Base-by-base conservation (phyloP, 2,113 vertebrate genomes). In the Zapus hudsonius region DNA sequence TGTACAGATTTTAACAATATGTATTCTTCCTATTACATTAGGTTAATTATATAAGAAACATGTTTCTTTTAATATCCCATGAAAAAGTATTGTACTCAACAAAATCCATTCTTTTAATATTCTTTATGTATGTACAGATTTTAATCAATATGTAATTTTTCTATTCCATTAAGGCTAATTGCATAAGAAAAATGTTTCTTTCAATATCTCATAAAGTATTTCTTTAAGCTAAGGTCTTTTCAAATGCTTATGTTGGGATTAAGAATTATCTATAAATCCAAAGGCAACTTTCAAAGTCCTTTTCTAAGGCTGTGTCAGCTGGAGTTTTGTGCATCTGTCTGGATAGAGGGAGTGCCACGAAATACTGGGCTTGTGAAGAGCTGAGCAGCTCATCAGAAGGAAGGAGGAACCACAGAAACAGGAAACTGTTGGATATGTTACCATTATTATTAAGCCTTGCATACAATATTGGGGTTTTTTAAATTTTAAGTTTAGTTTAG, bases 101-200 rank as follows among this genome's bases (percentile, higher is more conserved):
- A n/a, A n/a, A n/a, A n/a, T n/a, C n/a, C n/a, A n/a, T n/a, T n/a
- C n/a, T 84, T 76, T 63, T 61, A 92, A 79, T 85, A 31, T 0
- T 90, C 73, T 63, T 74, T 44, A 31, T 76, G 17, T 19, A 73
- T 38, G 20, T 80, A 38, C 5, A 93, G 57, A 78, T 40, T 84
- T 76, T 80, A 92, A 88, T 69, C 8, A 42, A 38, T 40, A 86
- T 12, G 0, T n/a, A n/a, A 36, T 92, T 84, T 83, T 74, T 15
- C 81, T 55, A 64, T 86, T 84, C 78, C 33, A 69, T 55, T 84
- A 95, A 66, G 40, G 25, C 38, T 92, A 90, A 78, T n/a, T 92
- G 67, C 38, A 15, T 81, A 90, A 67, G 42, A 74, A 75, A 85
- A 15, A 67, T 79, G 36, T 33, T 80, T 75, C 7, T 87, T 84